Base-by-base conservation (phyloP, 1,140 invertebrate species). In the Caenorhabditis briggsae region DNA sequence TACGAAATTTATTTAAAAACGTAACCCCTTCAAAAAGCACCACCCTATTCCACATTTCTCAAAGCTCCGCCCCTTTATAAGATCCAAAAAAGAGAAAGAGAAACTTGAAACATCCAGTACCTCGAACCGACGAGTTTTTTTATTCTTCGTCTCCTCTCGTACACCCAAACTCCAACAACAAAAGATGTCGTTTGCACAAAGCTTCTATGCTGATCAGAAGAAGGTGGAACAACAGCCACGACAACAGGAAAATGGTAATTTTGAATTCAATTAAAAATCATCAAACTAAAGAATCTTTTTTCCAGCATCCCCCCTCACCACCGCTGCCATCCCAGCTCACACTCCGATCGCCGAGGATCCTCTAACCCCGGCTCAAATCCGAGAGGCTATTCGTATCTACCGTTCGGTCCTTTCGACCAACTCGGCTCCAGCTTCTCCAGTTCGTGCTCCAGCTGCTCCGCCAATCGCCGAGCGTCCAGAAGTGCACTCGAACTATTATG, bases 141-240 rank as follows among this genome's bases (percentile, higher is more conserved):
- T 5, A 53, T 53, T 53, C 50, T 53, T 53, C 50, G 50, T 53
- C 50, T 53, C 50, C 50, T 8, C 50, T 53, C 50, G 50, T 11
- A 53, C 50, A 53, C 50, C 50, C 11, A 11, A 53, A 53, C 50
- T 65, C 61, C 12, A 9, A 50, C 33, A 33, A 78, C 43, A 20
- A n/a, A 14, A 70, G 50, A 78, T 78, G 70, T 78, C 70, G 70
- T 78, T 50, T 78, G 70, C 70, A 0, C n/a, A 78, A 46, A 78
- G 70, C 46, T 78, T 78, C 70, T 78, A 78, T 23, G 70, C 70
- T 33, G 70, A 78, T 11, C 46, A 78, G n/a, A 78, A 78, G 46
- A 78, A 78, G 46, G 33, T 53, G 6, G 43, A 78, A n/a, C 43
- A 78, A 23, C 70, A 20, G 14, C 61, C 11, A 59, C 18, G 8